Base-by-base conservation (phyloP, 2,797 vertebrate species). In the Anomalospiza imberbis region DNA sequence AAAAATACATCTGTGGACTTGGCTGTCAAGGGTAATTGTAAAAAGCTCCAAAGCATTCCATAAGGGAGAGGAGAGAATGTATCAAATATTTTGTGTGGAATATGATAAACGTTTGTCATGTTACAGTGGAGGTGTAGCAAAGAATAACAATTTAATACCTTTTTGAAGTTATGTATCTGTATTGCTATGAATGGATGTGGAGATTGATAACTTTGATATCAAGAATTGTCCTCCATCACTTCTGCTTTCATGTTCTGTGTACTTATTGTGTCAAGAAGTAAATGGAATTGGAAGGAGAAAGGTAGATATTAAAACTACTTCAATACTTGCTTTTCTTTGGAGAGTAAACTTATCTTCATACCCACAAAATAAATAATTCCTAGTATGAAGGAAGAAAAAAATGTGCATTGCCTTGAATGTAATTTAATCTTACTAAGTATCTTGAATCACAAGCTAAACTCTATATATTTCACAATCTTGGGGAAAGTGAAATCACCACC, bases 1-100 rank as follows among this genome's bases (percentile, higher is more conserved):
- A 89, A 92, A 89, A 98, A 90, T 94, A 97, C 96, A 95, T 97
- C 96, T 97, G 97, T 96, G 92, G 63, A 60, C 83, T 97, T 97
- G 89, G 88, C 94, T 95, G 66, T 96, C 62, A 82, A 89, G 70
- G 78, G 53, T 78, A 93, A 91, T 81, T 93, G 40, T 94, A 66
- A 70, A 93, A 94, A 47, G 28, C 45, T 95, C 81, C 55, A 95
- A 85, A 92, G 54, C 25, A 84, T 94, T 96, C 70, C 38, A 12
- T 81, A 74, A 93, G 50, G 91, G 67, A 92, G 47, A 94, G 60
- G 38, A 26, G 90, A 92, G 51, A 84, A 61, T 80, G 26, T 68
- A 61, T 65, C n/a, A 83, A 28, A 44, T 76, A 48, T 54, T 88
- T 74, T 81, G 31, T 42, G 13, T 78, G 47, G 17, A 91, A 31